A percentile compares a stretch with the other conserved stretches of the same genome.
Conservation (phyloP, 2,113 vertebrate genomes). For the Hiodon tergisus region DNA sequence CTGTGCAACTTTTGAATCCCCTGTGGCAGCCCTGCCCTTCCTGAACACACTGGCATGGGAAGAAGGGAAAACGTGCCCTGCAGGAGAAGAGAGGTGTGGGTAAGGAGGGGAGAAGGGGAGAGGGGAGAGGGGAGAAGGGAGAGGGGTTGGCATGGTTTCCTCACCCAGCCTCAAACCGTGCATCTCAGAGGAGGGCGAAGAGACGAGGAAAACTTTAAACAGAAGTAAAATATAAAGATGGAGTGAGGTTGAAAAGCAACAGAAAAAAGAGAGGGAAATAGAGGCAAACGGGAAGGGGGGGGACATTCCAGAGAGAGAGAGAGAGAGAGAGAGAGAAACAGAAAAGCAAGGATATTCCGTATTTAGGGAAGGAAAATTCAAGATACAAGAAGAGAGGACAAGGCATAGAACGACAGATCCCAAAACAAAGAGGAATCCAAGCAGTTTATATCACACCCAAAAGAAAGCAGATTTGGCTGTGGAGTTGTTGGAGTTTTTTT, state of each 20-base stretch:
- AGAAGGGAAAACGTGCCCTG: conserved; percentile 23
- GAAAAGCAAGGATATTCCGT: background rate
- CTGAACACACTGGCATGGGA: conserved; percentile 31
- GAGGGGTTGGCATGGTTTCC: conserved; percentile 31
- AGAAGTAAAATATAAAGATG: background rate
- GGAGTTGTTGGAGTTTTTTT: too few species aligned
- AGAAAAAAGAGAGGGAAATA: background rate
- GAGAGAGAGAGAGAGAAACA: background rate
- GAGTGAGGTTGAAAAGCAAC: background rate
- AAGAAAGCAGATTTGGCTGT: too few species aligned
- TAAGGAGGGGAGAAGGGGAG: background rate
- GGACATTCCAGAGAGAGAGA: background rate
- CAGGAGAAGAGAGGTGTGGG: conserved; percentile 14
- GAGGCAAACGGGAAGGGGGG: too few species aligned
- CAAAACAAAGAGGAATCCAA: too few species aligned
- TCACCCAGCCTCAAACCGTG: conserved; percentile 11
- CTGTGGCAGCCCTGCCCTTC: conserved; percentile 26
- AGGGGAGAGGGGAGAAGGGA: background rate
- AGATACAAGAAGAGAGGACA: too few species aligned
- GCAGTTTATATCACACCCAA: too few species aligned
- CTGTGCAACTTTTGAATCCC: conserved; percentile 38
- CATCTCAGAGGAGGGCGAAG: background rate
- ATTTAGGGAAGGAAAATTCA: too few species aligned
- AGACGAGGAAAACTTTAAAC: background rate
- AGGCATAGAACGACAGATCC: too few species aligned